Evolutionary conservation across 2,888 invertebrate species (phyloP).

Genomic region (Hartigia nigra): DNA sequence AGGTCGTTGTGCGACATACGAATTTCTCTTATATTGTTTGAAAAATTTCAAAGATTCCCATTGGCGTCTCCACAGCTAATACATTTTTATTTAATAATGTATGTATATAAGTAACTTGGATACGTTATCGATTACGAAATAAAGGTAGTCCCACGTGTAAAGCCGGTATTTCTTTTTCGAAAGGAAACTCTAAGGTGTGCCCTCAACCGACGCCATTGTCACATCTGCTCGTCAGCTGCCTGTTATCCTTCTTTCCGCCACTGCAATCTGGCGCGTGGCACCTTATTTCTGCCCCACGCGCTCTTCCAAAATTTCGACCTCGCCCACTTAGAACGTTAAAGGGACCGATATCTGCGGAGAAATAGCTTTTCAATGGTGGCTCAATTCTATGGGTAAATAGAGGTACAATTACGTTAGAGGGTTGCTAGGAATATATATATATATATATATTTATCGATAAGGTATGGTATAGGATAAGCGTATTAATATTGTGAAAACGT

Average conservation of each 20-base stretch:
- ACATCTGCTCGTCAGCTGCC: slow-evolving; percentile 23
- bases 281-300: neutral
- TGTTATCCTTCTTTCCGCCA: slow-evolving; percentile 8
- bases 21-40: neutral
- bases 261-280: slow-evolving; percentile 23
- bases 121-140: neutral
- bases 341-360: neutral
- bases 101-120: neutral
- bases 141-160: neutral
- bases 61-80: neutral
- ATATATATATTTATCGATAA: neutral
- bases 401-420: neutral
- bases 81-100: neutral
- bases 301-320: neutral
- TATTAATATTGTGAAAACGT: neutral
- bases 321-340: neutral
- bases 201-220: slow-evolving; percentile 18
- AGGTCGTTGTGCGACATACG: slow-evolving; percentile 13
- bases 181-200: neutral
- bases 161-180: neutral
- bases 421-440: neutral
- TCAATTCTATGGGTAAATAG: neutral
- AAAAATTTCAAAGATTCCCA: neutral
- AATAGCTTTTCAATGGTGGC: neutral
- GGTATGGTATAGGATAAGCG: neutral